phyloP scores from a whole-genome alignment of 2,113 vertebrate genomes.

The Etheostoma spectabile region DNA sequence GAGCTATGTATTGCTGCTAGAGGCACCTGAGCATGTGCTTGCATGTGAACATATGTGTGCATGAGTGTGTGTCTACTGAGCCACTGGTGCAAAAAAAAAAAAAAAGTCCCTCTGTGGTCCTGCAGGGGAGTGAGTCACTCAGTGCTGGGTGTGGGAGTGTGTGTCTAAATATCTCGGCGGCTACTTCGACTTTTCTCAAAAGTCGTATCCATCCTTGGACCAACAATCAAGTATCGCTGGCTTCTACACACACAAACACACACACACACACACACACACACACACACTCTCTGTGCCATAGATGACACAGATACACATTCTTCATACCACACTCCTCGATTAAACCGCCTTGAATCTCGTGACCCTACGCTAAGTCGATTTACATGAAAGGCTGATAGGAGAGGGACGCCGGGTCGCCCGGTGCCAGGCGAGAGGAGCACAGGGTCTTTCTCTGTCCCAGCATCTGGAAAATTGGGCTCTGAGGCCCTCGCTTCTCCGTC shows the following conservation, averaged over 20 bases:
- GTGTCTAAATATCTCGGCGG: constrained; percentile 7
- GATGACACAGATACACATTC: constrained; percentile 53
- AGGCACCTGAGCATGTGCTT: constrained; percentile 63
- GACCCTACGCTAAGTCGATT: constrained; percentile 48
- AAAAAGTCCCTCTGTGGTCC: constrained; percentile 16
- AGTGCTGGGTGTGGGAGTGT: constrained; percentile 6
- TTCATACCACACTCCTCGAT: constrained; percentile 45
- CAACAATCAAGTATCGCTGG: constrained; percentile 43
- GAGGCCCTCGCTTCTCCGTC: constrained; percentile 27
- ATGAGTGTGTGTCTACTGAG: constrained; percentile 21
- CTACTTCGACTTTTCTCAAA: constrained; percentile 51
- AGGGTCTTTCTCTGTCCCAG: constrained; percentile 31
- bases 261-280: constrained; percentile 26
- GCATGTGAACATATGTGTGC: constrained; percentile 52
- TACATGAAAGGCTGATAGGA: constrained; percentile 42
- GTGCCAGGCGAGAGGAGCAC: constrained; percentile 30
- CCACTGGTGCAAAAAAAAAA: constrained; percentile 1
- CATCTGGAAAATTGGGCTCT: constrained; percentile 69
- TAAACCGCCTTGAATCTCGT: constrained; percentile 40
- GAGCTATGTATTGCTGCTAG: constrained; percentile 51
- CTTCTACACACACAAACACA: constrained; percentile 16
- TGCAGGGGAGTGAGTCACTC: constrained; percentile 24
- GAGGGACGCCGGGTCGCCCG: constrained; percentile 7
- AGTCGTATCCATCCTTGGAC: constrained; percentile 46
- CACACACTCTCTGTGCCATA: constrained; percentile 41